phyloP scores from a whole-genome alignment of 2,888 invertebrate genomes.

The Hirtodrosophila cameraria region DNA sequence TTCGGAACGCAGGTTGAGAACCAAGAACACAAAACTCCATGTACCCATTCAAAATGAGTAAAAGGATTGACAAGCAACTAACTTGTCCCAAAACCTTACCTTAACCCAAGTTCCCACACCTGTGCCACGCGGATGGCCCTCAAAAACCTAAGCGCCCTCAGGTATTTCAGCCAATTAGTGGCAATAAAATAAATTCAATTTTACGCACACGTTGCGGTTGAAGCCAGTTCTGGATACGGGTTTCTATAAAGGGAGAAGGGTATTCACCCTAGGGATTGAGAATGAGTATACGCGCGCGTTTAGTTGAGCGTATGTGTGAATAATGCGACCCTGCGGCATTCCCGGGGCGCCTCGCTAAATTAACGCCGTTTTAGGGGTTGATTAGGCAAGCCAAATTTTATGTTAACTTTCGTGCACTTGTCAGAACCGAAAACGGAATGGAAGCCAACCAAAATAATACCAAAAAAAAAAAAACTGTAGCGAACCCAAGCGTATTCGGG shows the following conservation, averaged over 20 bases:
- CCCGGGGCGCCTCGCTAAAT: slow-evolving; percentile 66
- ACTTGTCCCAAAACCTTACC: neutral
- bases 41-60: no score
- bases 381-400: slow-evolving; percentile 78
- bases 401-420: slow-evolving; percentile 69
- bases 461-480: slow-evolving; percentile 3
- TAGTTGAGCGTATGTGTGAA: slow-evolving; percentile 80
- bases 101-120: slow-evolving; percentile 19
- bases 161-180: slow-evolving; percentile 83
- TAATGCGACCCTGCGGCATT: slow-evolving; percentile 71
- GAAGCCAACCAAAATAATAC: slow-evolving; percentile 5
- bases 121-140: slow-evolving; percentile 6
- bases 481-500: slow-evolving; percentile 23
- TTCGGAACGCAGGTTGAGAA: no score
- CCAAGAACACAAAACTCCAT: no score
- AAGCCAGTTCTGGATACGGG: slow-evolving; percentile 43
- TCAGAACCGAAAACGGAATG: slow-evolving; percentile 20
- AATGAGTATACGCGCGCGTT: slow-evolving; percentile 8
- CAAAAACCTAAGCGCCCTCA: slow-evolving; percentile 63
- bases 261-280: slow-evolving; percentile 29
- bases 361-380: slow-evolving; percentile 82
- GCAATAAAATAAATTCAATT: slow-evolving; percentile 83
- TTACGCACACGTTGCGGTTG: slow-evolving; percentile 71
- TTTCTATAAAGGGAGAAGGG: neutral
- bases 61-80: no score